Conservation (phyloP, 2,888 invertebrate species). For the Lepas anatifera region DNA sequence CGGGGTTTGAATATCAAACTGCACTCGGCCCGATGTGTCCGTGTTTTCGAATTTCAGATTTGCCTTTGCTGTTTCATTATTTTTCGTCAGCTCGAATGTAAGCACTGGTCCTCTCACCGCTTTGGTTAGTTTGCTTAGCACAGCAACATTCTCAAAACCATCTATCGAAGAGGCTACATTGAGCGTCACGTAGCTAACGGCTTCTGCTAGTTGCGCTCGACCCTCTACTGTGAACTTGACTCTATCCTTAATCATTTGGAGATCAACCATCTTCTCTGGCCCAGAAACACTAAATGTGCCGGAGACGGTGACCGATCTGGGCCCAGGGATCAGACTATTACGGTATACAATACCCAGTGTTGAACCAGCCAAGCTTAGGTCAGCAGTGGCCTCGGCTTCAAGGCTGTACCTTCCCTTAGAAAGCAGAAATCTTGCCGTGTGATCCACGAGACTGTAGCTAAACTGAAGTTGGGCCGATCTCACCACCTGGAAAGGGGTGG, state of each 20-base stretch:
- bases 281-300: not conserved
- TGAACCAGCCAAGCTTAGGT: not conserved
- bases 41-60: not conserved
- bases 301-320: not conserved
- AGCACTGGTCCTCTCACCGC: not conserved
- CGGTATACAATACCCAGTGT: not conserved
- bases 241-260: not conserved
- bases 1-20: not conserved
- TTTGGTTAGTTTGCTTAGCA: not conserved
- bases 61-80: not conserved
- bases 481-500: not conserved
- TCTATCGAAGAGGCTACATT: not conserved
- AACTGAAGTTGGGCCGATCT: not conserved
- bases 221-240: not conserved
- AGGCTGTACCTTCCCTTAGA: not conserved
- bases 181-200: not conserved
- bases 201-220: not conserved
- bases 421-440: not conserved
- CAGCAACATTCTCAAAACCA: not conserved
- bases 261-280: not conserved
- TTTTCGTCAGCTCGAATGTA: not conserved
- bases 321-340: not conserved
- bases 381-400: not conserved
- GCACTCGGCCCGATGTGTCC: not conserved
- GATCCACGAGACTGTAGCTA: not conserved